Evolutionary conservation across 2,888 invertebrate genomes (phyloP).

Genomic region (Acleris literana): DNA sequence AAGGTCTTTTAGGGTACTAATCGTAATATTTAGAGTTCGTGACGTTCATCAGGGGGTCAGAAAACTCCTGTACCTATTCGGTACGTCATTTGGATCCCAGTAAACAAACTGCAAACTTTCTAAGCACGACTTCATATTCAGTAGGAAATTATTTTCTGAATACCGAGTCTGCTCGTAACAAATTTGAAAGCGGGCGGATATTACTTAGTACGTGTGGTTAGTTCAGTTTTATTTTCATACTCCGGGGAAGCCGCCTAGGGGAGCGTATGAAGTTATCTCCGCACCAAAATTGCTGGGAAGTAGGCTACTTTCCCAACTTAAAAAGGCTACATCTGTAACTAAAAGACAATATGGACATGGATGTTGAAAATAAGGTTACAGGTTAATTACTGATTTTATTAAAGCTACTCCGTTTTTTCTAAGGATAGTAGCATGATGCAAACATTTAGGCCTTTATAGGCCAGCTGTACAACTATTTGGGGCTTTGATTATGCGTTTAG

Average conservation of each 20-base stretch:
- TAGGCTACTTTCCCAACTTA: too few relatives aligned
- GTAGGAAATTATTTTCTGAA: slow-evolving; percentile 28
- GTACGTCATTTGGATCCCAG: slow-evolving; percentile 7
- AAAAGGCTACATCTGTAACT: too few relatives aligned
- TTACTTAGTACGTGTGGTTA: slow-evolving; percentile 57
- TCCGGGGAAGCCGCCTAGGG: slow-evolving; percentile 24
- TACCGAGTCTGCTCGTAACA: slow-evolving; percentile 46
- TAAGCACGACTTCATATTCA: slow-evolving; percentile 21
- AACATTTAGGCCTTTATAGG: background rate
- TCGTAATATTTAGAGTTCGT: too few relatives aligned
- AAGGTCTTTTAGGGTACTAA: too few relatives aligned
- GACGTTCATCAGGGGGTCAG: too few relatives aligned
- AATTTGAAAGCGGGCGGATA: slow-evolving; percentile 66
- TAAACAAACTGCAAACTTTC: background rate
- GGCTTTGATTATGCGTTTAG: background rate
- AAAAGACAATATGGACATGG: too few relatives aligned
- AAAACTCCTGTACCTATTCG: background rate
- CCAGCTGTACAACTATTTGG: background rate
- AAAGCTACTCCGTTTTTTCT: too few relatives aligned
- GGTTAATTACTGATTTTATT: too few relatives aligned
- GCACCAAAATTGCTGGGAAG: slow-evolving; percentile 14
- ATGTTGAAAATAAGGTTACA: too few relatives aligned
- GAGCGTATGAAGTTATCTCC: slow-evolving; percentile 20
- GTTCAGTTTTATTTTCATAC: slow-evolving; percentile 55
- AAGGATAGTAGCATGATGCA: background rate